Percentiles rank a stretch among this genome's conserved stretches.
phyloP scores from a whole-genome alignment of 2,797 vertebrate species.

The Austrolebias charrua region DNA sequence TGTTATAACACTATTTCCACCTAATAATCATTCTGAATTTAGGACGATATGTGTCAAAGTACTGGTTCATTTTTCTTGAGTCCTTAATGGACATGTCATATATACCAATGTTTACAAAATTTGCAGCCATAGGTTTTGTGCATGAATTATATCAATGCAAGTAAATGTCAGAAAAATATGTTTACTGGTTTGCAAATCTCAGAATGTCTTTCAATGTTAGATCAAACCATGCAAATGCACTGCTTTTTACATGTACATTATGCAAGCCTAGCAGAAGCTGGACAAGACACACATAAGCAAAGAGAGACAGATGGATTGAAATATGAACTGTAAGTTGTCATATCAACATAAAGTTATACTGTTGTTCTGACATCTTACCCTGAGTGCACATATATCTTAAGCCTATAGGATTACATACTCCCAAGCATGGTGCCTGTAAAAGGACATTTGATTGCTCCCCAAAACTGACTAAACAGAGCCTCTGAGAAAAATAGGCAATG shows the following conservation, averaged over 20 bases:
- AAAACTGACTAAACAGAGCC: constrained; percentile 17
- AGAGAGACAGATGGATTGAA: not conserved
- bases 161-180: too few relatives aligned
- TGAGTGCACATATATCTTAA: constrained; percentile 9
- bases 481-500: constrained; percentile 22
- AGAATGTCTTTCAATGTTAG: not conserved
- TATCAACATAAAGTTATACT: not conserved
- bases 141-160: too few relatives aligned
- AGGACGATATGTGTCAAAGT: too few relatives aligned
- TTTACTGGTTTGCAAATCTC: too few relatives aligned
- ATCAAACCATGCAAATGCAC: not conserved
- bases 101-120: too few relatives aligned
- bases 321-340: not conserved
- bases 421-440: constrained; percentile 14
- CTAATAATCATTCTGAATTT: too few relatives aligned
- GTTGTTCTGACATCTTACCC: constrained; percentile 16
- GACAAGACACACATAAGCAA: not conserved
- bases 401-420: constrained; percentile 11
- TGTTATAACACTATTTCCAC: too few relatives aligned
- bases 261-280: not conserved
- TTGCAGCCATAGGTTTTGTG: too few relatives aligned
- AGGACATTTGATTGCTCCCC: constrained; percentile 22
- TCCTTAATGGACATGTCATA: too few relatives aligned
- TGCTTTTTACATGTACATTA: not conserved
- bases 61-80: too few relatives aligned